Conservation (phyloP, 2,888 invertebrate genomes). For the Scaptomyza flava region DNA sequence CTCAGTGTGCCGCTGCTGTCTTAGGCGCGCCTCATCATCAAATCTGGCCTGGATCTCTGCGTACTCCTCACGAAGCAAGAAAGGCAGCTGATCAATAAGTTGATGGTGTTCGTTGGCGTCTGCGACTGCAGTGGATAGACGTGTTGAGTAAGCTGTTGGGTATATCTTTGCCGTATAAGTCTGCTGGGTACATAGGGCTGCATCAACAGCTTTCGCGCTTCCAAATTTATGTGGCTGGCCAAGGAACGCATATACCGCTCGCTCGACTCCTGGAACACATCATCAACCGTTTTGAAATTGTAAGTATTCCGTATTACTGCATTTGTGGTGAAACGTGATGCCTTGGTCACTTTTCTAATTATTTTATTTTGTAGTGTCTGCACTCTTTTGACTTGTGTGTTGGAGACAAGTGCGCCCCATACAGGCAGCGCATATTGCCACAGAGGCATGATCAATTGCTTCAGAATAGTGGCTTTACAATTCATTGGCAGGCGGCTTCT, state of each 20-base stretch:
- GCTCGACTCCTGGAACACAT: not conserved
- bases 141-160: not conserved
- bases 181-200: slow-evolving; percentile 4
- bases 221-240: not conserved
- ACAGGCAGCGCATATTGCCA: not conserved
- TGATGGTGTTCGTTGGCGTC: not conserved
- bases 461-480: not conserved
- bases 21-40: no score
- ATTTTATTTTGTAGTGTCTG: not conserved
- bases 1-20: no score
- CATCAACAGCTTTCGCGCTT: slow-evolving; percentile 1
- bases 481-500: not conserved
- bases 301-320: not conserved
- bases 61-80: no score
- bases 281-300: not conserved
- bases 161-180: not conserved
- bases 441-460: not conserved
- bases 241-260: not conserved
- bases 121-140: slow-evolving; percentile 9
- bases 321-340: not conserved
- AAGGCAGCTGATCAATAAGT: no score
- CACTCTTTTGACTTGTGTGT: not conserved
- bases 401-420: not conserved
- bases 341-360: not conserved
- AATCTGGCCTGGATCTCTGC: no score